phyloP scores from a whole-genome alignment of 2,888 invertebrate species.

The Saturnia pavonia region DNA sequence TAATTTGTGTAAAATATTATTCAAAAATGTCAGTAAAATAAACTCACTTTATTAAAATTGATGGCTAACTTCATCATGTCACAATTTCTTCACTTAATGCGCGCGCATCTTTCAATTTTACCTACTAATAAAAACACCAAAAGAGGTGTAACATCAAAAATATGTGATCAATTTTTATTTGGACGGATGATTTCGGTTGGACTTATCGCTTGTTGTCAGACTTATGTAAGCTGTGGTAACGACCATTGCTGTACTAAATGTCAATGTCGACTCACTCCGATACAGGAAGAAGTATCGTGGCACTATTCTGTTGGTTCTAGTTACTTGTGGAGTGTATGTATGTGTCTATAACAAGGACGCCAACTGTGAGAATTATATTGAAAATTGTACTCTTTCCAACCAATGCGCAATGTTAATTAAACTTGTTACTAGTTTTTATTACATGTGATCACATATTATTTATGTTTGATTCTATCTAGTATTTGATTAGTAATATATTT shows the following conservation, averaged over 20 bases:
- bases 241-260: slow-evolving; percentile 55
- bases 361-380: slow-evolving; percentile 37
- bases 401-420: slow-evolving; percentile 11
- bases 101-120: no score
- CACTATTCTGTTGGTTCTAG: slow-evolving; percentile 43
- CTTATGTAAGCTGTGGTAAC: slow-evolving; percentile 28
- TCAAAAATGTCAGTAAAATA: no score
- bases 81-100: no score
- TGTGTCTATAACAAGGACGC: slow-evolving; percentile 61
- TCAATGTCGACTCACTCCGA: slow-evolving; percentile 65
- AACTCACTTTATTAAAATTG: no score
- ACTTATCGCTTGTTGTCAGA: slow-evolving; percentile 41
- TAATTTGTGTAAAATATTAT: no score
- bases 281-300: slow-evolving; percentile 67
- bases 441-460: not conserved
- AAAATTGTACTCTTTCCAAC: slow-evolving; percentile 30
- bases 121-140: no score
- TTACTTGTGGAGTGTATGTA: slow-evolving; percentile 28
- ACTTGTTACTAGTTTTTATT: slow-evolving; percentile 8
- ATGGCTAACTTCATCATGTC: no score
- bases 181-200: slow-evolving; percentile 22
- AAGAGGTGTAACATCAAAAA: no score
- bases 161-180: not conserved
- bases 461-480: not conserved
- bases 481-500: not conserved